These are phyloP conservation scores for Cyclophora albipunctata DNA, from an alignment of 2,888 invertebrate species.

Conservation along the genomic window DNA sequence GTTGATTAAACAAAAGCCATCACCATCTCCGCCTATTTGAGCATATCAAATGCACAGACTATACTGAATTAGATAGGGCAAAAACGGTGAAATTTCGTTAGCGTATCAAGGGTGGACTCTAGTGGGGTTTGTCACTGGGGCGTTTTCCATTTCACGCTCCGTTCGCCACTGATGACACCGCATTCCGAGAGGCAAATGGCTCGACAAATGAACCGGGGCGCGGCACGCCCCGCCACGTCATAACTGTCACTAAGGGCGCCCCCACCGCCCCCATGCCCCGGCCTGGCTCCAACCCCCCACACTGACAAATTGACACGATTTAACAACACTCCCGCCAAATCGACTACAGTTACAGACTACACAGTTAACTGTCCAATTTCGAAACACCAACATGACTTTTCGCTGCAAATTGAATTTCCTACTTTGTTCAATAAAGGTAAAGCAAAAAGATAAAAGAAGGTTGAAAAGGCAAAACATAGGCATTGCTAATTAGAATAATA, in stretches of 20 bases:
- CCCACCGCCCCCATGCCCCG: slow-evolving; percentile 15
- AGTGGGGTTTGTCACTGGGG: slow-evolving; percentile 58
- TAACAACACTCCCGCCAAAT: slow-evolving; percentile 24
- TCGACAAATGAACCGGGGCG: slow-evolving; percentile 71
- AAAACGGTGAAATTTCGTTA: slow-evolving; percentile 64
- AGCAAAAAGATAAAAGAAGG: no score
- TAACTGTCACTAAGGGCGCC: slow-evolving; percentile 56
- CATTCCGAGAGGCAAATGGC: slow-evolving; percentile 71
- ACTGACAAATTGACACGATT: slow-evolving; percentile 58
- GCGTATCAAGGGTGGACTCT: slow-evolving; percentile 43
- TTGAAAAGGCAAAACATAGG: no score
- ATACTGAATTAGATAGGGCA: slow-evolving; percentile 29
- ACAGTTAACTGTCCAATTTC: no score
- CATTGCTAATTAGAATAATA: no score
- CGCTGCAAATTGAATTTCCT: no score
- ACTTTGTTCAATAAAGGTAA: no score
- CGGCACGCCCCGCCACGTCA: slow-evolving; percentile 66
- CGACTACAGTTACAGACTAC: slow-evolving; percentile 10
- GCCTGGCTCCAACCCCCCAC: slow-evolving; percentile 32
- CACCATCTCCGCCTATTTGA: slow-evolving; percentile 40
- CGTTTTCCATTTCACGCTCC: slow-evolving; percentile 75
- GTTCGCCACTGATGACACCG: slow-evolving; percentile 70
- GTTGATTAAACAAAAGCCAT: slow-evolving; percentile 31
- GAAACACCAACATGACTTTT: no score
- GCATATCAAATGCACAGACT: slow-evolving; percentile 35